Percentiles rank a stretch among this genome's conserved stretches.
phyloP scores from a whole-genome alignment of 2,888 invertebrate species.

The Nudaria mundana region DNA sequence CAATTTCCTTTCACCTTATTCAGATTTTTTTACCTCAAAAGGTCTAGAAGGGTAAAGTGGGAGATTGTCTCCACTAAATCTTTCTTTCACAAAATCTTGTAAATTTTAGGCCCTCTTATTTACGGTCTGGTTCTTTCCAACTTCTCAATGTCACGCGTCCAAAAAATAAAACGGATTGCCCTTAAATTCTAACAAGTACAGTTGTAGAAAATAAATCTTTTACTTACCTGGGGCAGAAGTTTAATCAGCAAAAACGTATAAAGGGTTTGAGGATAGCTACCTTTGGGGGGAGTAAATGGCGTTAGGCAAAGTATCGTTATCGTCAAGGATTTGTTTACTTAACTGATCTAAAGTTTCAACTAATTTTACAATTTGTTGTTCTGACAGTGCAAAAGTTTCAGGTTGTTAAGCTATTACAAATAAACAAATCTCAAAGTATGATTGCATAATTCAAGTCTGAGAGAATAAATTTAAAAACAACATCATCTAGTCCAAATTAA shows the following conservation, averaged over 20 bases:
- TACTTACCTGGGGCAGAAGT: slow-evolving; percentile 13
- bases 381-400: slow-evolving; percentile 9
- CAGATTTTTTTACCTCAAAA: too few species aligned
- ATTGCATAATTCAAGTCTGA: neutral
- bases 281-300: slow-evolving; percentile 18
- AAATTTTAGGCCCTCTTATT: neutral
- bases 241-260: slow-evolving; percentile 22
- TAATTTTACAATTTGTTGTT: slow-evolving; percentile 35
- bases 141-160: slow-evolving; percentile 5
- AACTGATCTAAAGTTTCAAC: slow-evolving; percentile 34
- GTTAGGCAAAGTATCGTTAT: slow-evolving; percentile 13
- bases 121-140: neutral
- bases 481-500: too few species aligned
- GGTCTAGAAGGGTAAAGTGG: too few species aligned
- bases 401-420: slow-evolving; percentile 1
- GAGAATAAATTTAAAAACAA: too few species aligned
- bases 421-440: neutral
- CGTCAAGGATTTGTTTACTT: slow-evolving; percentile 28
- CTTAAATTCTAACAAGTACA: slow-evolving; percentile 18
- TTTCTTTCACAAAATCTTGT: neutral
- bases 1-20: too few species aligned
- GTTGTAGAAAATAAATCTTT: slow-evolving; percentile 24
- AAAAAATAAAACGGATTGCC: slow-evolving; percentile 24
- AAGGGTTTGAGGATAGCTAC: slow-evolving; percentile 10
- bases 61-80: too few species aligned